phyloP scores from a whole-genome alignment of 92 coral and sea anemone species.

The Siderastrea siderea region DNA sequence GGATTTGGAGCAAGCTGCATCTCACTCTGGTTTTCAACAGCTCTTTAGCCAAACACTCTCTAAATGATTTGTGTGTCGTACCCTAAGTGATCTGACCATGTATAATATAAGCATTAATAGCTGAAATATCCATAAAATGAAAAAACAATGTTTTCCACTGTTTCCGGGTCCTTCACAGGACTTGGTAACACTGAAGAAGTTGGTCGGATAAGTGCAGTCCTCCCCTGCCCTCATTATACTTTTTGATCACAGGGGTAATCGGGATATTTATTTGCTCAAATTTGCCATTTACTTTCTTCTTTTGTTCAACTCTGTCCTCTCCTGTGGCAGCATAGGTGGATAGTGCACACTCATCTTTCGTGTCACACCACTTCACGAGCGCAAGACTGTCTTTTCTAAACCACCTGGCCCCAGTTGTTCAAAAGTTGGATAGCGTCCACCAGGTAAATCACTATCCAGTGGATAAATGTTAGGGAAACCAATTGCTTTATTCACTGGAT shows the following conservation, averaged over 20 bases:
- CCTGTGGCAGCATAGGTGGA: slow-evolving; percentile 53
- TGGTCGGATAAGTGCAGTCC: slow-evolving; percentile 61
- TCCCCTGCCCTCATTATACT: slow-evolving; percentile 50
- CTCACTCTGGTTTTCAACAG: slow-evolving; percentile 47
- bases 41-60: not conserved
- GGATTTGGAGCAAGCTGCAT: slow-evolving; percentile 40
- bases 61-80: slow-evolving; percentile 26
- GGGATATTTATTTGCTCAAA: slow-evolving; percentile 21
- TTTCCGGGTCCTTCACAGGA: slow-evolving; percentile 49
- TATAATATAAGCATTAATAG: slow-evolving; percentile 34
- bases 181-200: slow-evolving; percentile 44
- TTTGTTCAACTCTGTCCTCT: slow-evolving; percentile 26
- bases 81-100: slow-evolving; percentile 1
- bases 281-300: slow-evolving; percentile 43
- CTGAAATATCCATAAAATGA: slow-evolving; percentile 40
- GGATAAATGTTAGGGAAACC: too few relatives aligned
- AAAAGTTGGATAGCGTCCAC: too few relatives aligned
- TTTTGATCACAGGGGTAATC: slow-evolving; percentile 47
- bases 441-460: too few relatives aligned
- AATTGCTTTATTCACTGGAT: too few relatives aligned
- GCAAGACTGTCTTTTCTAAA: slow-evolving; percentile 1
- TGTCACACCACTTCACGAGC: slow-evolving; percentile 44
- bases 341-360: slow-evolving; percentile 46
- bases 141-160: slow-evolving; percentile 65
- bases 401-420: not conserved